phyloP scores from a whole-genome alignment of 1,140 invertebrate genomes.

The Muscidifurax raptorellus region DNA sequence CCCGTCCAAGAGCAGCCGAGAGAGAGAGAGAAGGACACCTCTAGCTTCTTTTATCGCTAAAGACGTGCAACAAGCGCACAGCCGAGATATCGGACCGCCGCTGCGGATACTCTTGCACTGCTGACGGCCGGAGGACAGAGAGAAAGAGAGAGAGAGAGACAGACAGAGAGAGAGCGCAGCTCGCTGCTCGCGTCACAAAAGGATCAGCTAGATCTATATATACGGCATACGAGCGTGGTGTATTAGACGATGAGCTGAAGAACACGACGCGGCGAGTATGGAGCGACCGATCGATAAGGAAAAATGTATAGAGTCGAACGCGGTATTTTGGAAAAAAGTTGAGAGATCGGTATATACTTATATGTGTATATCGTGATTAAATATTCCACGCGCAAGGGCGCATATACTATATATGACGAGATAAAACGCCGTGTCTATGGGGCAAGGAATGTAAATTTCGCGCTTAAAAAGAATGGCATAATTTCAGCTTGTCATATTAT shows the following conservation, averaged over 20 bases:
- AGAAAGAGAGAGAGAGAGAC: no score
- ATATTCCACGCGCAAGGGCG: background rate
- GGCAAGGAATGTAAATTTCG: no score
- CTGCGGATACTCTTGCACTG: background rate
- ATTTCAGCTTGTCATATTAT: background rate
- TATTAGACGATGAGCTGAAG: background rate
- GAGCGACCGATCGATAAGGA: background rate
- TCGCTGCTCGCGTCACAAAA: background rate
- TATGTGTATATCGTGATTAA: background rate
- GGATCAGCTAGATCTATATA: background rate
- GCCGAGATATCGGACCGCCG: background rate
- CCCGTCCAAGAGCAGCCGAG: background rate
- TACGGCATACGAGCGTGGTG: background rate
- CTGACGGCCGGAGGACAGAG: background rate
- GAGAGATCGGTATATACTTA: no score
- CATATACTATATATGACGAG: no score
- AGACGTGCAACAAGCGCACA: conserved; percentile 8
- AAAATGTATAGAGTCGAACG: background rate
- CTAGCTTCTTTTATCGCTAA: conserved; percentile 20
- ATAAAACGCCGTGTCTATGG: background rate
- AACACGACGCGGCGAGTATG: background rate
- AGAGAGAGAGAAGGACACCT: background rate
- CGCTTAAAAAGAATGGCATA: background rate
- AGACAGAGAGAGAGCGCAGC: no score
- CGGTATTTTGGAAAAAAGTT: no score